These are phyloP conservation scores for Conomelus anceps DNA, from an alignment of 2,888 invertebrate species.

Conservation along the genomic window DNA sequence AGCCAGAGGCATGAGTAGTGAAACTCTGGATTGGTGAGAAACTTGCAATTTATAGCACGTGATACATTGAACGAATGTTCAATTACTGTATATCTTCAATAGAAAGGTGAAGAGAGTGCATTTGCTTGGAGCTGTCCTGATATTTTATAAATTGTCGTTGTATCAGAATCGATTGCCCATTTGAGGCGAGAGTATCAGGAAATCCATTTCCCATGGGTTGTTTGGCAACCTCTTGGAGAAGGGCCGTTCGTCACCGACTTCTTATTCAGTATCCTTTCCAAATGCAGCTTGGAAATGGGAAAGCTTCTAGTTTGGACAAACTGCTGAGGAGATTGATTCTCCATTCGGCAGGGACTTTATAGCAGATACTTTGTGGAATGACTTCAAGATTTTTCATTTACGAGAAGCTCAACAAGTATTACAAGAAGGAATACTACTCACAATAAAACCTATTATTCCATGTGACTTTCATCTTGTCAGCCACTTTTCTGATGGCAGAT, in stretches of 20 bases:
- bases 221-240: not conserved
- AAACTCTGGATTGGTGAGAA: not conserved
- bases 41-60: not conserved
- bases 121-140: not conserved
- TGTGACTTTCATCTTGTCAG: not conserved
- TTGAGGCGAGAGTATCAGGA: not conserved
- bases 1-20: not conserved
- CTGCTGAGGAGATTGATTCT: not conserved
- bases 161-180: not conserved
- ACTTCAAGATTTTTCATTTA: not conserved
- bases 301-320: not conserved
- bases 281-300: not conserved
- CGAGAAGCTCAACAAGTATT: not conserved
- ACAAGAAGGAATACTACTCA: not conserved
- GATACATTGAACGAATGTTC: not conserved
- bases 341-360: not conserved
- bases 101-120: not conserved
- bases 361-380: not conserved
- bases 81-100: not conserved
- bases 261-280: not conserved
- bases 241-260: not conserved
- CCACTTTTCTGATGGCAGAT: not conserved
- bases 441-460: not conserved
- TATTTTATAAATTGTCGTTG: not conserved
- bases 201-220: not conserved